Conservation (phyloP, 2,888 invertebrate genomes). For the Torymus aiolomorphi region DNA sequence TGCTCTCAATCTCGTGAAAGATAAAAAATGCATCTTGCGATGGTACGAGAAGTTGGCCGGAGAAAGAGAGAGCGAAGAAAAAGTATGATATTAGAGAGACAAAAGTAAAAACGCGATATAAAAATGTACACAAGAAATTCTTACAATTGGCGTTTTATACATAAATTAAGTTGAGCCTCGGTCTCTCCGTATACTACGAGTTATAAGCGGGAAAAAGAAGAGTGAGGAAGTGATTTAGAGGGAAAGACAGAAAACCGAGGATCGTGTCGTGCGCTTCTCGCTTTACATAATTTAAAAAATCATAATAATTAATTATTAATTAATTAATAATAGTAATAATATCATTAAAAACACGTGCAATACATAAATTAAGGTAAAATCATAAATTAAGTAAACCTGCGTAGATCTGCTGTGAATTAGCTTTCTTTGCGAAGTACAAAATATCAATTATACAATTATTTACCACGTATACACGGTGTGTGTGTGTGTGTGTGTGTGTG, state of each 20-base stretch:
- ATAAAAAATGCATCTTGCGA: constrained; percentile 26
- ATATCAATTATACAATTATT: constrained; percentile 34
- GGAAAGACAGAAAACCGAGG: constrained; percentile 11
- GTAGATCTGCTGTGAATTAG: constrained; percentile 23
- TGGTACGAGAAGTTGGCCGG: not conserved
- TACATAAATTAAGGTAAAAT: constrained; percentile 54
- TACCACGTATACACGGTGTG: not conserved
- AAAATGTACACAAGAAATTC: constrained; percentile 30
- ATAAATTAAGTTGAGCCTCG: constrained; percentile 49
- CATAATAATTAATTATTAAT: constrained; percentile 39
- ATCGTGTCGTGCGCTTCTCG: constrained; percentile 34
- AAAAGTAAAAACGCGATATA: not conserved
- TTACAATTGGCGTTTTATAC: constrained; percentile 48
- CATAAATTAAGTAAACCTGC: constrained; percentile 56
- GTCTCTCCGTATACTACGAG: constrained; percentile 13
- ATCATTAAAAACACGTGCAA: constrained; percentile 54
- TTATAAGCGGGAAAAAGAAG: constrained; percentile 7
- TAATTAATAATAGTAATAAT: constrained; percentile 42
- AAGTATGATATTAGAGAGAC: not conserved
- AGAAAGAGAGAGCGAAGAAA: no score
- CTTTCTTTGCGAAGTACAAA: constrained; percentile 48
- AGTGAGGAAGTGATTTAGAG: not conserved
- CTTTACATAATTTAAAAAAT: constrained; percentile 40
- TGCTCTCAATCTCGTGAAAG: not conserved
- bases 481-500: constrained; percentile 7